Evolutionary conservation across 35 echinoderm and acorn worm species (phyloP).

Genomic region (Amphiura filiformis): DNA sequence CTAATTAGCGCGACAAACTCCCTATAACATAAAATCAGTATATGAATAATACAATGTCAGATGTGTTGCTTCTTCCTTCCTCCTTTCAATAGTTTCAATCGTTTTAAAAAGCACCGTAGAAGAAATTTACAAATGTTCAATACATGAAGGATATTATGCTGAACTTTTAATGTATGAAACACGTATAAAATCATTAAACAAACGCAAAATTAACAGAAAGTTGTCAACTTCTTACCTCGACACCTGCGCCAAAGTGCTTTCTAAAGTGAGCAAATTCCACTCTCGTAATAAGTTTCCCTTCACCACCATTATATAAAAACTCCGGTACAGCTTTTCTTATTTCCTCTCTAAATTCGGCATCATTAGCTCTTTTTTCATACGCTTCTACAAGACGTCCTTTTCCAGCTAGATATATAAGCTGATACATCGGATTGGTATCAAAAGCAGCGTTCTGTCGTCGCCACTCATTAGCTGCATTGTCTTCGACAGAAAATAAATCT

Average conservation of each 20-base stretch:
- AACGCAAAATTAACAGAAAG: too few species aligned
- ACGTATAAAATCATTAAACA: too few species aligned
- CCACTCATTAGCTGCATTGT: neutral
- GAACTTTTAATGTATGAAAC: too few species aligned
- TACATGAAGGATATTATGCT: too few species aligned
- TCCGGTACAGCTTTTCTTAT: neutral
- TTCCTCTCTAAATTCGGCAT: conserved; percentile 12
- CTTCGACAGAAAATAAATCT: neutral
- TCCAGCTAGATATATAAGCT: conserved; percentile 19
- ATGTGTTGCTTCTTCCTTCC: too few species aligned
- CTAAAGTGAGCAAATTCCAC: conserved; percentile 17
- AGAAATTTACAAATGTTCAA: too few species aligned
- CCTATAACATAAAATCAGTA: too few species aligned
- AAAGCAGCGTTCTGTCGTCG: neutral
- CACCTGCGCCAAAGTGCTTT: neutral
- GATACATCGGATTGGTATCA: conserved; percentile 16
- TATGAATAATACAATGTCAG: too few species aligned
- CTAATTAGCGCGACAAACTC: too few species aligned
- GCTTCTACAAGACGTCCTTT: conserved; percentile 25
- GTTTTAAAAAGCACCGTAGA: too few species aligned
- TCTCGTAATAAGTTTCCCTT: conserved; percentile 28
- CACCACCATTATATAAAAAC: conserved; percentile 33
- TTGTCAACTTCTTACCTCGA: conserved; percentile 9
- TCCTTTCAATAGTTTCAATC: too few species aligned
- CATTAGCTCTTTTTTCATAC: conserved; percentile 1